Evolutionary conservation across 2,797 vertebrate genomes (phyloP).

Genomic region (Pteropus rufus): DNA sequence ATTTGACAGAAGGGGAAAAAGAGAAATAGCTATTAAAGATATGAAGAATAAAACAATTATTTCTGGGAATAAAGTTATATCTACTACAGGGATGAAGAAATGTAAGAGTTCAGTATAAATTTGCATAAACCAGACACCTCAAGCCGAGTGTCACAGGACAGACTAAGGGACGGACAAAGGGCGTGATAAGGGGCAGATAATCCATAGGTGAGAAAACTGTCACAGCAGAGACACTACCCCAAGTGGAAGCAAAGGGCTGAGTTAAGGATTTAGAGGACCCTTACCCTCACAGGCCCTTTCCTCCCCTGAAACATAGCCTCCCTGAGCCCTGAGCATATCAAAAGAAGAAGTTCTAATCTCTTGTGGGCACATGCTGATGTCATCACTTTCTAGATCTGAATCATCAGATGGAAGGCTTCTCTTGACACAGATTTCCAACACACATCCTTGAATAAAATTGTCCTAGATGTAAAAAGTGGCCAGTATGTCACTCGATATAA

Average conservation of each 20-base stretch:
- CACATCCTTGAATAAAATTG: neutral
- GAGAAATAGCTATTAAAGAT: neutral
- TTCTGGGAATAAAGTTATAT: conserved; percentile 31
- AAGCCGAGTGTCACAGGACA: neutral
- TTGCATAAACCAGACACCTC: conserved; percentile 7
- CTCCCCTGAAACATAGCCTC: neutral
- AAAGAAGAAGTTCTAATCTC: conserved; percentile 46
- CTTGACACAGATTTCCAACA: conserved; percentile 48
- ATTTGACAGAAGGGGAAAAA: neutral
- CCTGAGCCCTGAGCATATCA: neutral
- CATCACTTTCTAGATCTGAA: conserved; percentile 52
- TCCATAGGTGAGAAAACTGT: neutral
- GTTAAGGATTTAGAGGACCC: neutral
- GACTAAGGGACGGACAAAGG: neutral
- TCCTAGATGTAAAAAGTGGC: neutral
- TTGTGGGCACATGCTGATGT: conserved; percentile 7
- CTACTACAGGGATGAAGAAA: conserved; percentile 18
- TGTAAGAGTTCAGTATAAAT: neutral
- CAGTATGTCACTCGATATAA: neutral
- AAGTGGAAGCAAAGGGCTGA: neutral
- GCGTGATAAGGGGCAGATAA: neutral
- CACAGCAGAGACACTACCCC: neutral
- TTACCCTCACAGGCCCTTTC: neutral
- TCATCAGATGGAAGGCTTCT: conserved; percentile 15
- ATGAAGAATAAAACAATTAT: conserved; percentile 23